Base-by-base conservation (phyloP, 2,888 invertebrate genomes). In the Sicus ferrugineus region DNA sequence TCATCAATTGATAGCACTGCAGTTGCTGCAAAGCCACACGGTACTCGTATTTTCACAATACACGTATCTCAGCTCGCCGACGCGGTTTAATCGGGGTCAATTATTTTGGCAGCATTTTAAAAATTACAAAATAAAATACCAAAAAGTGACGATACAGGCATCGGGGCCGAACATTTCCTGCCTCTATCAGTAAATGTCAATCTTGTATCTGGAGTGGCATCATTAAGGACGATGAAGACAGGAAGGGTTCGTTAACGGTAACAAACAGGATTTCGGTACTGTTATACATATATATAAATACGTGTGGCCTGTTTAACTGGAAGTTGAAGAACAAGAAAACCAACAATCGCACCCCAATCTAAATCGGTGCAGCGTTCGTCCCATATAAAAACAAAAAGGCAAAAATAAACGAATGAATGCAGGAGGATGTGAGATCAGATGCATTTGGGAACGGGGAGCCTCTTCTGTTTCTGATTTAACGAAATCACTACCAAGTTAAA, bases 101-200 rank as follows among this genome's bases (percentile, higher is more conserved):
- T 61, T 72, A 68, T 69, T 71, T 73, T 70, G 68, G 71, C 73
- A 71, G 65, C 67, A n/a, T n/a, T n/a, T n/a, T n/a, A n/a, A n/a
- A n/a, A n/a, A n/a, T 67, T 54, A 62, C 58, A 21, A 21, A 56
- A 19, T 19, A 14, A 34, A 64, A 21, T 28, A 23, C 19, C 19
- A 38, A 26, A 16, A 19, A 23, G 23, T 16, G 16, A 9, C 30
- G 19, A 21, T 16, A 23, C 50, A 16, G 14, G 19, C 64, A 64
- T 50, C 64, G 21, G 59, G 67, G 66, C 69, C 46, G 54, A 69
- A 59, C 61, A 68, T 77, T 78, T 78, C 79, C 78, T 79, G 79
- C 73, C 74, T 72, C 78, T 79, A 79, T 79, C 80, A 73, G 73
- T 56, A 70, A 72, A 71, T 77, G 79, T 77, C 79, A 80, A 79